These are phyloP conservation scores for Sminthurides aquaticus DNA, from an alignment of 2,888 invertebrate genomes.

Conservation along the genomic window DNA sequence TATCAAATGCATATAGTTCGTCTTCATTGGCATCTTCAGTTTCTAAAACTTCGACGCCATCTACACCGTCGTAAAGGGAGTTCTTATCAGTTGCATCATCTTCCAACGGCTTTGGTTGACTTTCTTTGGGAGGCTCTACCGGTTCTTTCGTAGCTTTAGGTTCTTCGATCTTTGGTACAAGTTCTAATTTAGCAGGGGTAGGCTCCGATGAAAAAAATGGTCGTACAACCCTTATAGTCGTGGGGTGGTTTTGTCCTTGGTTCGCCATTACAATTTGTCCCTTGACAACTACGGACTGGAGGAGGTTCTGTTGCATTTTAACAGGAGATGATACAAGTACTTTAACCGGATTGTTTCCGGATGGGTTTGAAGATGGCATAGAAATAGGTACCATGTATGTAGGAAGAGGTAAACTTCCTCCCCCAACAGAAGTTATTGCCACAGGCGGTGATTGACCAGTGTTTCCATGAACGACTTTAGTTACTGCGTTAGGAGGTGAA, in stretches of 20 bases:
- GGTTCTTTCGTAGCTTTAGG: neutral
- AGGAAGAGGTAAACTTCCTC: constrained; percentile 13
- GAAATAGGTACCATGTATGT: constrained; percentile 34
- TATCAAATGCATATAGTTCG: constrained; percentile 37
- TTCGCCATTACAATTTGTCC: constrained; percentile 30
- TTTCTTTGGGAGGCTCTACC: neutral
- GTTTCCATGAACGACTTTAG: constrained; percentile 18
- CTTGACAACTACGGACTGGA: constrained; percentile 27
- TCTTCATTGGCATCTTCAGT: constrained; percentile 37
- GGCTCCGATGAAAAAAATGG: constrained; percentile 19
- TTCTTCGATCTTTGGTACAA: neutral
- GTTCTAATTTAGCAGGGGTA: constrained; percentile 11
- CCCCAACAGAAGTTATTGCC: constrained; percentile 27
- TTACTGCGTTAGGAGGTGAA: constrained; percentile 30
- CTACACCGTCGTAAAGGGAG: constrained; percentile 31
- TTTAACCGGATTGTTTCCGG: constrained; percentile 43
- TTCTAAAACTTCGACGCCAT: constrained; percentile 38
- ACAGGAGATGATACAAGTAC: constrained; percentile 44
- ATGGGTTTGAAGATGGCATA: constrained; percentile 29
- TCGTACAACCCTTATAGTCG: constrained; percentile 35
- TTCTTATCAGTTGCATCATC: constrained; percentile 12
- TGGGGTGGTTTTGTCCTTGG: constrained; percentile 27
- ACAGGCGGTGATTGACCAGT: constrained; percentile 29
- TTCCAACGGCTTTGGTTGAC: neutral
- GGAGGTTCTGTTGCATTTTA: constrained; percentile 32